Conservation (phyloP, 2,113 vertebrate genomes). For the Hippopotamus amphibius region DNA sequence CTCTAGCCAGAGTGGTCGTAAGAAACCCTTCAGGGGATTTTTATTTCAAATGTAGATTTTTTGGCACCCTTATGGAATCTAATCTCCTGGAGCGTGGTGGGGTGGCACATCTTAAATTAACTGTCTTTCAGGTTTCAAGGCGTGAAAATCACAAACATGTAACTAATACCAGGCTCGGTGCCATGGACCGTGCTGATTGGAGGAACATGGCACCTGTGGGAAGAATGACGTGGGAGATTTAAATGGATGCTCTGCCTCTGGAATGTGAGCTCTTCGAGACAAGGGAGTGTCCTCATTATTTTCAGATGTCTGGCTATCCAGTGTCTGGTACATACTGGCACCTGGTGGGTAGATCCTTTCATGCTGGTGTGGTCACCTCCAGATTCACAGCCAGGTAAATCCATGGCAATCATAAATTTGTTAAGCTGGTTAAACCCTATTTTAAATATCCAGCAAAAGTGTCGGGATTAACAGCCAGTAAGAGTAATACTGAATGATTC, state of each 20-base stretch:
- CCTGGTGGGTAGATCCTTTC: not conserved
- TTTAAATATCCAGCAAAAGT: slow-evolving; percentile 28
- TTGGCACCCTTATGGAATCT: slow-evolving; percentile 31
- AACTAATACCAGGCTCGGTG: not conserved
- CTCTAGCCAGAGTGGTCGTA: slow-evolving; percentile 40
- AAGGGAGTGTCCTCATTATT: not conserved
- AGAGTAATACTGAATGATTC: not conserved
- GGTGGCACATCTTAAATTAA: slow-evolving; percentile 43
- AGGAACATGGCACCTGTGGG: not conserved
- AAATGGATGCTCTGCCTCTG: not conserved
- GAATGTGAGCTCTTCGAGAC: not conserved
- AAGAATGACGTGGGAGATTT: not conserved
- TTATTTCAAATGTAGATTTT: slow-evolving; percentile 69
- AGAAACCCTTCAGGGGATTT: slow-evolving; percentile 60
- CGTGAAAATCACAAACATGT: not conserved
- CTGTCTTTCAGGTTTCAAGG: slow-evolving; percentile 29
- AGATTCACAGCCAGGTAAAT: not conserved
- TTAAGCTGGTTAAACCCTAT: not conserved
- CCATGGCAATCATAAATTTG: not conserved
- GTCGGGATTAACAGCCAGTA: not conserved
- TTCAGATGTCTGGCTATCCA: not conserved
- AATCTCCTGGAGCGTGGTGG: not conserved
- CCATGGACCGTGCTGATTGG: not conserved
- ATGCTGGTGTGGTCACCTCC: not conserved
- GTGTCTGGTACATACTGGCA: not conserved